Evolutionary conservation across 1,140 invertebrate genomes (phyloP), one percentile per base, ranked within the genome.

Genomic region (Carposina sasakii): DNA sequence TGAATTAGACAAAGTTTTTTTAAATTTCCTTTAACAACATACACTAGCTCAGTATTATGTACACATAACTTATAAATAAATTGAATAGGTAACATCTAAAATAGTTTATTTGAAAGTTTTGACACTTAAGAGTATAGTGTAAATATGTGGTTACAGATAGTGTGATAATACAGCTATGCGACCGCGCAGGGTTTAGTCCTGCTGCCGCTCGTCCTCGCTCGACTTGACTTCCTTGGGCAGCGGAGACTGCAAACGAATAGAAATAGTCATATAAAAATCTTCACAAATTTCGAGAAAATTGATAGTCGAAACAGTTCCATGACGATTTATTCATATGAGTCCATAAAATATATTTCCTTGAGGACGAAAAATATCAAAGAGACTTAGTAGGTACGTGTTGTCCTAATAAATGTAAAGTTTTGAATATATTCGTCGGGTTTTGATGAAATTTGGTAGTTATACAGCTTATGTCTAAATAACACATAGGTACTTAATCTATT

Each of bases 211-310:
- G 50, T 84, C 81, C 58, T 84, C 81, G 61, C 59, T 72, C 12
- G 75, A 75, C 63, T 84, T 84, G 30, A 84, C 76, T 42, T 84
- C 81, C 53, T 81, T 81, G 23, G 77, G 81, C 37, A 81, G 54
- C 30, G 77, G 44, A 13, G 77, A 70, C 81, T 81, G 71, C n/a
- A 76, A n/a, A 81, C 20, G 52, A 42, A 58, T 23, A 31, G 30
- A 39, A 40, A 13, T 24, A 12, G 24, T 28, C 12, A 28, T 28
- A 6, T 28, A 28, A 28, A 28, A 28, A 28, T 28, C 24, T 28
- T 12, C n/a, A n/a, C n/a, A n/a, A n/a, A n/a, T n/a, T n/a, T n/a
- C n/a, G n/a, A n/a, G n/a, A n/a, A n/a, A n/a, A n/a, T n/a, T n/a
- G n/a, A n/a, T n/a, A n/a, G n/a, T n/a, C n/a, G n/a, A n/a, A n/a